Conservation (phyloP, 2,797 vertebrate species). For the Malurus splendens region DNA sequence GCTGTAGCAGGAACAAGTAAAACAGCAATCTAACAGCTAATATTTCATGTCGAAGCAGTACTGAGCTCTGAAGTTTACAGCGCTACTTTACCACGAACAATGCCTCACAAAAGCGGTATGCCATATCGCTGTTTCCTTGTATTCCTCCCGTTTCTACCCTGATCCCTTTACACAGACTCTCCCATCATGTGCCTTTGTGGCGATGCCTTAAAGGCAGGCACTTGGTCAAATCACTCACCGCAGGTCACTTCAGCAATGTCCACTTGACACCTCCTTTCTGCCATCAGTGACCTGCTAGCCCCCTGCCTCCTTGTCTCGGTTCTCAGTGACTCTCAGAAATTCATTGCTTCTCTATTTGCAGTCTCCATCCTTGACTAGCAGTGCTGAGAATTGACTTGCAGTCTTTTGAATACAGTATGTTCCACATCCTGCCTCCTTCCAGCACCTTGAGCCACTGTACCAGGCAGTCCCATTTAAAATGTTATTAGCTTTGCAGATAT, state of each 20-base stretch:
- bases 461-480: conserved; percentile 72
- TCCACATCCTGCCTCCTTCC: conserved; percentile 57
- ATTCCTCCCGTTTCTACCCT: not conserved
- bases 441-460: conserved; percentile 49
- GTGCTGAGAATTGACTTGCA: conserved; percentile 58
- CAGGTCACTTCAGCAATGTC: not conserved
- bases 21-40: conserved; percentile 34
- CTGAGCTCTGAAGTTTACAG: not conserved
- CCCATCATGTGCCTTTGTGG: not conserved
- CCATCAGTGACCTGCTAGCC: not conserved
- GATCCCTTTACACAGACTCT: not conserved
- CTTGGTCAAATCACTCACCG: not conserved
- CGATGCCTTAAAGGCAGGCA: not conserved
- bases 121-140: not conserved
- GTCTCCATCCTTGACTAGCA: conserved; percentile 65
- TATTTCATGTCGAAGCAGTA: not conserved
- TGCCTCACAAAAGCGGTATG: not conserved
- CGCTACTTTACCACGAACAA: not conserved
- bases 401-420: conserved; percentile 48
- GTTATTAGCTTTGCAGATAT: conserved; percentile 70
- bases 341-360: conserved; percentile 52
- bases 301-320: not conserved
- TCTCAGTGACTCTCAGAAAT: conserved; percentile 35
- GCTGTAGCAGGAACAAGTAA: conserved; percentile 17
- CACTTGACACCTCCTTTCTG: not conserved